phyloP scores from a whole-genome alignment of 2,888 invertebrate species.

The Hypolimnas misippus region DNA sequence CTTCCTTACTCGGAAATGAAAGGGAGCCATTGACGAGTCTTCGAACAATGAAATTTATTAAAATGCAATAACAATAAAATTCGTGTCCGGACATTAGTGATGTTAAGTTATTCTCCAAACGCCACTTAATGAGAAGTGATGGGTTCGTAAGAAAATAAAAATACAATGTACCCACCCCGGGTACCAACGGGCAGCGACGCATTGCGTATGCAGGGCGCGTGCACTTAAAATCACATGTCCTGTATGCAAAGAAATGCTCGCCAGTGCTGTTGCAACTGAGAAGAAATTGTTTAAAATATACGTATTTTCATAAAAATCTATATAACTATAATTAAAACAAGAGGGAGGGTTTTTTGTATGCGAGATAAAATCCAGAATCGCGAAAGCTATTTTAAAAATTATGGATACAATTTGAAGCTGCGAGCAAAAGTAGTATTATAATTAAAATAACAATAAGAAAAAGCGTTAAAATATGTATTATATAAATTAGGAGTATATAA shows the following conservation, averaged over 20 bases:
- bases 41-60: slow-evolving; percentile 80
- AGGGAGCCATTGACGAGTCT: slow-evolving; percentile 62
- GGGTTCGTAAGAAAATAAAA: slow-evolving; percentile 83
- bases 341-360: too few species aligned
- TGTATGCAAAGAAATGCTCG: slow-evolving; percentile 75
- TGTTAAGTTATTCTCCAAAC: slow-evolving; percentile 83
- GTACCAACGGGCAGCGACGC: slow-evolving; percentile 55
- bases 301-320: slow-evolving; percentile 27
- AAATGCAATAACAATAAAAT: slow-evolving; percentile 84
- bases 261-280: slow-evolving; percentile 53
- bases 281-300: slow-evolving; percentile 56
- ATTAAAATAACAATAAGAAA: slow-evolving; percentile 12
- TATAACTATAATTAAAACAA: not conserved
- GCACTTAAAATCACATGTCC: slow-evolving; percentile 74
- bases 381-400: too few species aligned
- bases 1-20: slow-evolving; percentile 75
- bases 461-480: not conserved
- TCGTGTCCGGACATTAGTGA: slow-evolving; percentile 82
- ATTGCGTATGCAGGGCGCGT: slow-evolving; percentile 76
- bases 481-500: not conserved
- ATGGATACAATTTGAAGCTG: too few species aligned
- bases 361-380: too few species aligned
- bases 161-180: slow-evolving; percentile 71
- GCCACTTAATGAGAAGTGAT: slow-evolving; percentile 84
- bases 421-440: too few species aligned